Conservation (phyloP, 2,797 vertebrate species). For the Poeciliopsis presidionis region DNA sequence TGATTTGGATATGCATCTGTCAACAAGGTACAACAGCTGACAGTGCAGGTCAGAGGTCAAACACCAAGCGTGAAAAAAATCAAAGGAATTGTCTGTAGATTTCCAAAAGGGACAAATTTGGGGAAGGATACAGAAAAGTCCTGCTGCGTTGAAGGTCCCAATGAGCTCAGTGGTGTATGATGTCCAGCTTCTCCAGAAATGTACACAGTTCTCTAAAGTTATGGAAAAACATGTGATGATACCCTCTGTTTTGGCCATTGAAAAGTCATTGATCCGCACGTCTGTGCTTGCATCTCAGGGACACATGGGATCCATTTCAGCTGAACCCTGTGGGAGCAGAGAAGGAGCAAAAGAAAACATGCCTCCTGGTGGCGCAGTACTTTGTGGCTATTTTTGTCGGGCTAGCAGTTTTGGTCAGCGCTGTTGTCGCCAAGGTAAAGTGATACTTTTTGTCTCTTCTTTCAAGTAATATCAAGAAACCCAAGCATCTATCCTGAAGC, state of each 20-base stretch:
- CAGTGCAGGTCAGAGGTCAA: too few species aligned
- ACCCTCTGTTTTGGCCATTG: background rate
- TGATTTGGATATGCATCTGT: too few species aligned
- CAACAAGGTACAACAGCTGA: too few species aligned
- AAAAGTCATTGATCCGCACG: background rate
- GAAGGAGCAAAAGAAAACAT: constrained; percentile 77
- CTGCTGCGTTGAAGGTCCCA: too few species aligned
- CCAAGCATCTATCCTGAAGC: background rate
- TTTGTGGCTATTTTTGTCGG: constrained; percentile 79
- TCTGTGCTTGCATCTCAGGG: constrained; percentile 61
- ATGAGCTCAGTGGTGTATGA: background rate
- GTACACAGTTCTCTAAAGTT: background rate
- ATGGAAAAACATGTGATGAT: background rate
- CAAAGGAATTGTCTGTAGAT: too few species aligned
- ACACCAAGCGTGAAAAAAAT: too few species aligned
- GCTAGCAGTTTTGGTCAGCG: constrained; percentile 72
- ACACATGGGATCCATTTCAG: constrained; percentile 85
- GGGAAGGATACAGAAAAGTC: too few species aligned
- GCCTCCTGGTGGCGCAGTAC: constrained; percentile 73
- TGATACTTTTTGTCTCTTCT: background rate
- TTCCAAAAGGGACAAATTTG: too few species aligned
- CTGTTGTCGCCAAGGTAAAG: constrained; percentile 79
- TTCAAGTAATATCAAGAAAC: background rate
- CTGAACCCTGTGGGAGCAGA: constrained; percentile 80
- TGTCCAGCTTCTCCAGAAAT: background rate